These are phyloP conservation scores for Alcedo atthis DNA, from an alignment of 2,797 vertebrate genomes.

Conservation along the genomic window DNA sequence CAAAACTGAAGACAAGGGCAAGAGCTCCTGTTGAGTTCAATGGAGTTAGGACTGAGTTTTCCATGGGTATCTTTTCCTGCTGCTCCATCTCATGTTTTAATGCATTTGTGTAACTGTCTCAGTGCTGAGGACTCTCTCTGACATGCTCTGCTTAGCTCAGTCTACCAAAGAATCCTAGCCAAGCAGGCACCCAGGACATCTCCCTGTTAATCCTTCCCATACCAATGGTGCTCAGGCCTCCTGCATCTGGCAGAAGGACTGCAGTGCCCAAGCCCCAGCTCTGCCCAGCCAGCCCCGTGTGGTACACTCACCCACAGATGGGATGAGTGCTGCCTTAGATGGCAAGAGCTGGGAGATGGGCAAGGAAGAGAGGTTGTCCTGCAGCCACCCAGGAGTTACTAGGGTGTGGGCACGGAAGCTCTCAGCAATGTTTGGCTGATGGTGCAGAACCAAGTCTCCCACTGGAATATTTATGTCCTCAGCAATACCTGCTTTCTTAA, in stretches of 20 bases:
- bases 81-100: not conserved
- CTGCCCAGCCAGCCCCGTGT: not conserved
- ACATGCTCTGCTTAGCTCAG: not conserved
- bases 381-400: not conserved
- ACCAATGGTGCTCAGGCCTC: not conserved
- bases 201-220: not conserved
- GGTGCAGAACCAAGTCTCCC: not conserved
- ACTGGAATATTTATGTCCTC: not conserved
- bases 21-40: not conserved
- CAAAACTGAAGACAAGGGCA: not conserved
- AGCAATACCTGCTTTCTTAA: not conserved
- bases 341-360: not conserved
- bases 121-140: too few relatives aligned
- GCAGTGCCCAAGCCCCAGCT: not conserved
- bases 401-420: not conserved
- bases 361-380: not conserved
- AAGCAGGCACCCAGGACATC: not conserved
- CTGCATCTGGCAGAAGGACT: not conserved
- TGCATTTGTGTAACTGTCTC: not conserved
- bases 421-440: not conserved
- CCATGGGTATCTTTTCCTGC: not conserved
- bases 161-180: not conserved
- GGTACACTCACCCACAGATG: fast-evolving
- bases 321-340: not conserved
- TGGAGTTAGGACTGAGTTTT: not conserved